Percentiles rank a stretch among this genome's conserved stretches.
Conservation (phyloP, 2,113 vertebrate species). For the Syrmaticus mikado region DNA sequence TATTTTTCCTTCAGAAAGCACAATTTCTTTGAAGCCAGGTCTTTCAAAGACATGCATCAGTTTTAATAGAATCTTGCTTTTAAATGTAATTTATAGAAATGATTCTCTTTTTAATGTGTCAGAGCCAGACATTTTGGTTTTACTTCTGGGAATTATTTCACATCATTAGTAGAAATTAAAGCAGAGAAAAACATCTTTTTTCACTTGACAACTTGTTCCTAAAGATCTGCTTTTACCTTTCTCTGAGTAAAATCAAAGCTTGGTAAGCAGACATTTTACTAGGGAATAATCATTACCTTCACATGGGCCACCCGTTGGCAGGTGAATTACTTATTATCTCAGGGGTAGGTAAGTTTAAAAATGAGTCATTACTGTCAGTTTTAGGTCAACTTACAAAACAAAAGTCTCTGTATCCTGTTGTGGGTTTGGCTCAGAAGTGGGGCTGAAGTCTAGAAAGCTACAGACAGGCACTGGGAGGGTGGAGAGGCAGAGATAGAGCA, state of each 20-base stretch:
- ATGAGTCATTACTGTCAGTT: not conserved
- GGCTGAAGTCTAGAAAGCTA: not conserved
- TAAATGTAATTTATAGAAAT: not conserved
- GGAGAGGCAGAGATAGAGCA: not conserved
- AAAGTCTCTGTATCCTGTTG: not conserved
- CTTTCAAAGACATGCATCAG: not conserved
- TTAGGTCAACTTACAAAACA: not conserved
- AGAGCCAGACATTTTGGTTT: not conserved
- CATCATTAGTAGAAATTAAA: not conserved
- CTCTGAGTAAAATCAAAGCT: not conserved
- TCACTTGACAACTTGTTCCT: not conserved
- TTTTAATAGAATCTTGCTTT: not conserved
- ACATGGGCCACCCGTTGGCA: not conserved
- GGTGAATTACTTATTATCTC: not conserved
- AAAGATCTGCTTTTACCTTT: not conserved
- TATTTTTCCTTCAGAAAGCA: not conserved
- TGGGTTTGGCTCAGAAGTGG: not conserved
- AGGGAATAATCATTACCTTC: not conserved
- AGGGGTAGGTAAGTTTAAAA: not conserved
- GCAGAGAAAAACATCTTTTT: not conserved
- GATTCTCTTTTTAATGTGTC: not conserved
- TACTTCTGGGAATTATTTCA: not conserved
- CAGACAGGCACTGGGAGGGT: not conserved
- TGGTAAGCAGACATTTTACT: not conserved
- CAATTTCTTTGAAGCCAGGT: not conserved